A percentile compares a stretch with the other conserved stretches of the same genome.
phyloP scores from a whole-genome alignment of 1,140 invertebrate species.

The Papilio xuthus region DNA sequence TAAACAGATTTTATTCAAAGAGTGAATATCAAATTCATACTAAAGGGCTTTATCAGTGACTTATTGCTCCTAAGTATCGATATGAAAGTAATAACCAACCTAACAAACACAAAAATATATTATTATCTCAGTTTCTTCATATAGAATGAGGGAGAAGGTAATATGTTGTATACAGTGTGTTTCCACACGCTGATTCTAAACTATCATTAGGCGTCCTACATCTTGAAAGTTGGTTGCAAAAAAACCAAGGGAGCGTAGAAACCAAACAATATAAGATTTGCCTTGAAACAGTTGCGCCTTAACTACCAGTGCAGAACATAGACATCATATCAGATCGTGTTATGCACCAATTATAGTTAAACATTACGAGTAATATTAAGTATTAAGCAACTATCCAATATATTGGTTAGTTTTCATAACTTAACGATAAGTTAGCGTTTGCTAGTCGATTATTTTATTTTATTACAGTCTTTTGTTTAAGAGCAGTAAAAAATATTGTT shows the following conservation, averaged over 20 bases:
- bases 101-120: too few species aligned
- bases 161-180: too few species aligned
- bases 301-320: conserved; percentile 50
- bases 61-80: too few species aligned
- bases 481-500: conserved; percentile 19
- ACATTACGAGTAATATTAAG: conserved; percentile 10
- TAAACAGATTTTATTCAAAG: too few species aligned
- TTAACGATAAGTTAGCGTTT: conserved; percentile 3
- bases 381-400: conserved; percentile 39
- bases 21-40: too few species aligned
- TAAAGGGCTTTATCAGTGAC: too few species aligned
- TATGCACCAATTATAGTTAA: conserved; percentile 60
- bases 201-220: background rate
- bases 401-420: conserved; percentile 23
- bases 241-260: background rate
- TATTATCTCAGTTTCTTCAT: too few species aligned
- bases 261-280: conserved; percentile 19
- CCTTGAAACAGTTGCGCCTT: conserved; percentile 47
- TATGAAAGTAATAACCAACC: too few species aligned
- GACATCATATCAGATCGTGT: conserved; percentile 59
- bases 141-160: too few species aligned
- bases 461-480: conserved; percentile 34
- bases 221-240: background rate
- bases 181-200: background rate
- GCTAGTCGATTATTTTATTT: conserved; percentile 19